Evolutionary conservation across 1,140 invertebrate genomes (phyloP).

Genomic region (Galleria mellonella): DNA sequence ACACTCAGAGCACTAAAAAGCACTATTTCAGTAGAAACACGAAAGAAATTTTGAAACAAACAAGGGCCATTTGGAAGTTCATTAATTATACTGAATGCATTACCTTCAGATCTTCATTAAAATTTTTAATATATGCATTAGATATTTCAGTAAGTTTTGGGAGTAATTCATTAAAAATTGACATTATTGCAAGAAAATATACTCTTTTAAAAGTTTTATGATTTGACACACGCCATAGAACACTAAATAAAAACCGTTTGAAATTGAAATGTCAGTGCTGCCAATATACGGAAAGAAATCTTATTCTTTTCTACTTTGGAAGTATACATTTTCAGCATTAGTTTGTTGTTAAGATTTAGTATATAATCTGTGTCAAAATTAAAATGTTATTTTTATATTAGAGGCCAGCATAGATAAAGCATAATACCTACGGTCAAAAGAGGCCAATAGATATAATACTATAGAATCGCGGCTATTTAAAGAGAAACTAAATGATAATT

Average conservation of each 20-base stretch:
- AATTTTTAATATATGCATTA: slow-evolving; percentile 31
- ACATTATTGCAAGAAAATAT: slow-evolving; percentile 46
- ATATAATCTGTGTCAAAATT: too few species aligned
- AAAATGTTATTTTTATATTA: too few species aligned
- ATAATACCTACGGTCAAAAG: too few species aligned
- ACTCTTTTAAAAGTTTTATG: slow-evolving; percentile 41
- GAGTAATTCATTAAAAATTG: slow-evolving; percentile 57
- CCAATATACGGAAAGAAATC: slow-evolving; percentile 44
- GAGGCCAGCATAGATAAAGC: too few species aligned
- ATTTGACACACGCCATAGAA: slow-evolving; percentile 53
- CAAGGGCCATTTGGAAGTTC: neutral
- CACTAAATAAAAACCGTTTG: slow-evolving; percentile 62
- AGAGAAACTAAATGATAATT: too few species aligned
- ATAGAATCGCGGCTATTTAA: too few species aligned
- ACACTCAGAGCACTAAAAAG: slow-evolving; percentile 8
- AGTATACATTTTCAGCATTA: too few species aligned
- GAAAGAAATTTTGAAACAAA: neutral
- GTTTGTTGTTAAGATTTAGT: too few species aligned
- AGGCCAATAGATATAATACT: too few species aligned
- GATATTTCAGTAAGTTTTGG: slow-evolving; percentile 51
- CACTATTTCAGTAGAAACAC: slow-evolving; percentile 3
- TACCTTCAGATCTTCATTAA: slow-evolving; percentile 57
- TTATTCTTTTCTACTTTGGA: too few species aligned
- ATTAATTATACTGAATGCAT: slow-evolving; percentile 11
- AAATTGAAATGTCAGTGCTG: slow-evolving; percentile 45